A percentile compares a stretch with the other conserved stretches of the same genome.
phyloP scores from a whole-genome alignment of 1,140 invertebrate genomes.

The Schlechtendalia chinensis region DNA sequence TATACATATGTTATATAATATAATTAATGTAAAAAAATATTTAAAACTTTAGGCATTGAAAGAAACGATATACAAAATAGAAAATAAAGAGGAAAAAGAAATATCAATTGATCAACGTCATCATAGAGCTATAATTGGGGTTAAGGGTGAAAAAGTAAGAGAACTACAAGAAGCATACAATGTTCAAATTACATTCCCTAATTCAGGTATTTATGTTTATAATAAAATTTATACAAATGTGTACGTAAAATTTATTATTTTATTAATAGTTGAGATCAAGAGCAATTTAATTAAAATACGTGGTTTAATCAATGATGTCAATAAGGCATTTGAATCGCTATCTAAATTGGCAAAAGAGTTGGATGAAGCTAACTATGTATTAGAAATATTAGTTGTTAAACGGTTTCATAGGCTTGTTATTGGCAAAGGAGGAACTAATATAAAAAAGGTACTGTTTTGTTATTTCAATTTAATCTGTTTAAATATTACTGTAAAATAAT shows the following conservation, averaged over 20 bases:
- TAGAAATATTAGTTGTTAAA: constrained; percentile 93
- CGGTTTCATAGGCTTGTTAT: constrained; percentile 97
- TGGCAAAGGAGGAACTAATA: constrained; percentile 89
- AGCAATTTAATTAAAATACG: constrained; percentile 90
- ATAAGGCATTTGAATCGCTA: constrained; percentile 86
- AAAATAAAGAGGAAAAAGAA: constrained; percentile 94
- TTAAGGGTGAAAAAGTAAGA: constrained; percentile 89
- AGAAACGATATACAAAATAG: constrained; percentile 73
- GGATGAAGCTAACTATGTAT: constrained; percentile 80
- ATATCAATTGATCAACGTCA: constrained; percentile 93
- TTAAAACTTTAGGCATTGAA: constrained; percentile 36
- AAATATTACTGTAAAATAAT: constrained; percentile 19
- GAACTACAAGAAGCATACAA: constrained; percentile 92
- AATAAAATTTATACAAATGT: no score
- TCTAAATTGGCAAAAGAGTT: constrained; percentile 86
- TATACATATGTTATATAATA: no score
- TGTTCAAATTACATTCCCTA: constrained; percentile 91
- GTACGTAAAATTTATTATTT: neutral
- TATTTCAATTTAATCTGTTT: constrained; percentile 1
- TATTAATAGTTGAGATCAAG: constrained; percentile 65
- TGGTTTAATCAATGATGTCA: constrained; percentile 93
- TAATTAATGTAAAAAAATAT: neutral
- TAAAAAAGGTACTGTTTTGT: constrained; percentile 68
- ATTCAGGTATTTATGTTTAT: constrained; percentile 61
- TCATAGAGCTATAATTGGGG: constrained; percentile 89